Conservation (phyloP, 2,113 vertebrate species). For the Cyprinodon brontotheroides region DNA sequence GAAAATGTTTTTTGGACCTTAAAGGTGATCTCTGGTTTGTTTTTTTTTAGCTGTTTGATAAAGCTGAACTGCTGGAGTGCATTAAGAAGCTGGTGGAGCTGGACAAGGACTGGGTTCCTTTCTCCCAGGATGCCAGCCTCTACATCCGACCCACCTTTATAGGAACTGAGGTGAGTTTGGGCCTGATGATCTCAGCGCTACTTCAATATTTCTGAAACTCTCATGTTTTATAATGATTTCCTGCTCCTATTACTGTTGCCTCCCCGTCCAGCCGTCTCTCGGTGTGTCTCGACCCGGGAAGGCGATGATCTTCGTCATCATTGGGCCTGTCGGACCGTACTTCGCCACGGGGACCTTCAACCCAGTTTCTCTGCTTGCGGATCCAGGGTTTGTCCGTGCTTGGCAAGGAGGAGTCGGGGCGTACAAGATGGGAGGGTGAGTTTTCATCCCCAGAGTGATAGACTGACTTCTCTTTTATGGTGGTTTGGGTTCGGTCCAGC, state of each 20-base stretch:
- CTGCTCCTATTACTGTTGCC: neutral
- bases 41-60: slow-evolving; percentile 82
- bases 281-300: slow-evolving; percentile 76
- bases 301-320: slow-evolving; percentile 86
- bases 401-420: slow-evolving; percentile 88
- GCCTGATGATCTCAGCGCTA: neutral
- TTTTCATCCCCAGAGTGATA: neutral
- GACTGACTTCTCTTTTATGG: no score
- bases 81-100: slow-evolving; percentile 85
- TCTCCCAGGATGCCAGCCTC: slow-evolving; percentile 81
- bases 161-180: slow-evolving; percentile 81
- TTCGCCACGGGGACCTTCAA: slow-evolving; percentile 84
- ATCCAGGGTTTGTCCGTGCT: slow-evolving; percentile 84
- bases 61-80: slow-evolving; percentile 82
- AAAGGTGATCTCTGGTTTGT: neutral
- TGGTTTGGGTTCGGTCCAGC: no score
- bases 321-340: slow-evolving; percentile 87
- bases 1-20: neutral
- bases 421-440: slow-evolving; percentile 90
- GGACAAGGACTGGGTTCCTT: slow-evolving; percentile 89
- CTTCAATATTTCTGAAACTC: neutral
- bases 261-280: slow-evolving; percentile 80
- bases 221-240: neutral
- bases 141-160: slow-evolving; percentile 90
- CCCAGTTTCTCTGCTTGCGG: slow-evolving; percentile 86